A percentile compares a stretch with the other conserved stretches of the same genome.
These are phyloP conservation scores for Oryzias sinensis DNA, from an alignment of 2,797 vertebrate genomes.

Conservation along the genomic window DNA sequence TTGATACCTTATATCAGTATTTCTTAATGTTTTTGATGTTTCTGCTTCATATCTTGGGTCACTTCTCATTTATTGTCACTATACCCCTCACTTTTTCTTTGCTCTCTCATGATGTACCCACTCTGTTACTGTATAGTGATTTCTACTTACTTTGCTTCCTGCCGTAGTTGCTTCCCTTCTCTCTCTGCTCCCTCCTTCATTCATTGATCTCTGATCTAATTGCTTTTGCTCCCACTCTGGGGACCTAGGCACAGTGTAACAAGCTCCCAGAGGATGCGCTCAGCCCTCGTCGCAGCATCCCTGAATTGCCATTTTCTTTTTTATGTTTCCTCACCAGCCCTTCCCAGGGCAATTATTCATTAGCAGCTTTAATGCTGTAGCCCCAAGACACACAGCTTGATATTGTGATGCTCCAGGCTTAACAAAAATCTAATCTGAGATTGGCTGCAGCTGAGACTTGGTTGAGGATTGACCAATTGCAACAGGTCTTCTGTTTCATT, in stretches of 20 bases:
- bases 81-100: conserved; percentile 8
- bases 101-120: conserved; percentile 12
- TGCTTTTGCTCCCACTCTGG: conserved; percentile 78
- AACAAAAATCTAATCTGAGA: conserved; percentile 33
- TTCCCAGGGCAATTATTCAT: conserved; percentile 80
- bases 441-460: conserved; percentile 9
- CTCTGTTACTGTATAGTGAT: conserved; percentile 32
- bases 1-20: too few relatives aligned
- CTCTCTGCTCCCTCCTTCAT: conserved; percentile 38
- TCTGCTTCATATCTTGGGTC: neutral
- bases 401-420: conserved; percentile 35
- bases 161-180: conserved; percentile 37
- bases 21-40: too few relatives aligned
- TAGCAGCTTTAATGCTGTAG: conserved; percentile 71
- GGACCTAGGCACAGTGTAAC: conserved; percentile 82
- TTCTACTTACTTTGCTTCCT: conserved; percentile 34
- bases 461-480: conserved; percentile 29
- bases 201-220: conserved; percentile 82
- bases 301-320: conserved; percentile 40
- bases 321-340: conserved; percentile 37
- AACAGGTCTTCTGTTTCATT: conserved; percentile 32
- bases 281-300: conserved; percentile 62
- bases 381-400: conserved; percentile 33
- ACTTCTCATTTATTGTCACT: conserved; percentile 13
- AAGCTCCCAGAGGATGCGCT: conserved; percentile 84